Conservation (phyloP, 2,113 vertebrate species). For the Zeus faber region DNA sequence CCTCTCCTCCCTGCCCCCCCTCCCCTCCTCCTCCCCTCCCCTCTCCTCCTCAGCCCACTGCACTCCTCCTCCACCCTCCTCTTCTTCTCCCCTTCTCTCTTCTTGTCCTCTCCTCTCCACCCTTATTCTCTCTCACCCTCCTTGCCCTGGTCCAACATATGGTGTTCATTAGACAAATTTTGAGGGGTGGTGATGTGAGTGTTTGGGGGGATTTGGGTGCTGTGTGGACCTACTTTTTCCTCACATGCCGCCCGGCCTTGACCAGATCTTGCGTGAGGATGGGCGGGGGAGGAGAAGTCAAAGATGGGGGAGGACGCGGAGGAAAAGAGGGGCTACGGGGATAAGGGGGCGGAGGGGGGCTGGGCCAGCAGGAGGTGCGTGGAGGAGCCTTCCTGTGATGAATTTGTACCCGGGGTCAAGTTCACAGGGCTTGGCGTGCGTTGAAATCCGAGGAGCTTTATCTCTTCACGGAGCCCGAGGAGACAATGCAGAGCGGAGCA, state of each 20-base stretch:
- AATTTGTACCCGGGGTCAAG: slow-evolving; percentile 54
- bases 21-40: too few relatives aligned
- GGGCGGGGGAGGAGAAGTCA: neutral
- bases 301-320: neutral
- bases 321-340: neutral
- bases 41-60: too few relatives aligned
- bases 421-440: slow-evolving; percentile 58
- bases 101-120: too few relatives aligned
- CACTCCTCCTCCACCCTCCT: too few relatives aligned
- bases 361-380: neutral
- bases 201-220: slow-evolving; percentile 3
- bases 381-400: slow-evolving; percentile 39
- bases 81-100: too few relatives aligned
- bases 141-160: too few relatives aligned
- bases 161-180: too few relatives aligned
- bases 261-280: too few relatives aligned
- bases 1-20: too few relatives aligned
- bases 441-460: slow-evolving; percentile 51
- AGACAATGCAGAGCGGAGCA: slow-evolving; percentile 23
- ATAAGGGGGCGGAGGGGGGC: neutral
- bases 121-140: too few relatives aligned
- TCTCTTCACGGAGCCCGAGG: slow-evolving; percentile 44
- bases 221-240: neutral
- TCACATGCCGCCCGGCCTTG: neutral
- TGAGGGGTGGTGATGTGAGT: too few relatives aligned